These are phyloP conservation scores for Desmophyllum pertusum DNA, from an alignment of 92 coral and sea anemone species.

Conservation along the genomic window DNA sequence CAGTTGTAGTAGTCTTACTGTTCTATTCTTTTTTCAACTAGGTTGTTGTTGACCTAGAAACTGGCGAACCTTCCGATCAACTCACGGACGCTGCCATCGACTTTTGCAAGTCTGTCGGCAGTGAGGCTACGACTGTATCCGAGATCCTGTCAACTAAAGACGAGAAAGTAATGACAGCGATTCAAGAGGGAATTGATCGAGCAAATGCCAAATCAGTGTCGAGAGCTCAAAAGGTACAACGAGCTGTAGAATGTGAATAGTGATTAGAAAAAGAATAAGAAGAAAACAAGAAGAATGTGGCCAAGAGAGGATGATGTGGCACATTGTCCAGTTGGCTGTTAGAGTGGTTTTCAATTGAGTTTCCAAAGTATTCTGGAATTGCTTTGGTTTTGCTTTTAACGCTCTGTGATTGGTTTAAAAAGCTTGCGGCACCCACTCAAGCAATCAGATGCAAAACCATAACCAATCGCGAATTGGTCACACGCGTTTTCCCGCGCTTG, in stretches of 20 bases:
- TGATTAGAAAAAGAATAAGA: too few relatives aligned
- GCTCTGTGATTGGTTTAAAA: too few relatives aligned
- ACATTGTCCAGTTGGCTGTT: too few relatives aligned
- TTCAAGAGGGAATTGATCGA: constrained; percentile 80
- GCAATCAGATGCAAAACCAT: too few relatives aligned
- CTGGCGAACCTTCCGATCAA: constrained; percentile 85
- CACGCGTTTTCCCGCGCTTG: too few relatives aligned
- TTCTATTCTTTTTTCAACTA: constrained; percentile 10
- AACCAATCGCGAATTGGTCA: too few relatives aligned
- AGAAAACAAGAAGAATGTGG: too few relatives aligned
- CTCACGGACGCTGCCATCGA: constrained; percentile 70
- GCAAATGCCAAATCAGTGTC: constrained; percentile 76
- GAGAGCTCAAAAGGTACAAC: constrained; percentile 83
- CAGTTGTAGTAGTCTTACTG: not conserved
- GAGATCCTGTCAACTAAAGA: constrained; percentile 75
- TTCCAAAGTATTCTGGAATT: too few relatives aligned
- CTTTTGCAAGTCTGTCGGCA: constrained; percentile 77
- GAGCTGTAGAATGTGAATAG: not conserved
- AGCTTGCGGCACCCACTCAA: too few relatives aligned
- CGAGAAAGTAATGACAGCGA: constrained; percentile 88
- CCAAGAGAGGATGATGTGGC: too few relatives aligned
- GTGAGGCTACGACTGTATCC: constrained; percentile 72
- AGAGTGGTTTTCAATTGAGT: too few relatives aligned
- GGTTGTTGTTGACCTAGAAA: constrained; percentile 80
- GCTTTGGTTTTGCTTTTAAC: too few relatives aligned